Base-by-base conservation (phyloP, 1,140 invertebrate species). In the Eurytemora carolleeae region DNA sequence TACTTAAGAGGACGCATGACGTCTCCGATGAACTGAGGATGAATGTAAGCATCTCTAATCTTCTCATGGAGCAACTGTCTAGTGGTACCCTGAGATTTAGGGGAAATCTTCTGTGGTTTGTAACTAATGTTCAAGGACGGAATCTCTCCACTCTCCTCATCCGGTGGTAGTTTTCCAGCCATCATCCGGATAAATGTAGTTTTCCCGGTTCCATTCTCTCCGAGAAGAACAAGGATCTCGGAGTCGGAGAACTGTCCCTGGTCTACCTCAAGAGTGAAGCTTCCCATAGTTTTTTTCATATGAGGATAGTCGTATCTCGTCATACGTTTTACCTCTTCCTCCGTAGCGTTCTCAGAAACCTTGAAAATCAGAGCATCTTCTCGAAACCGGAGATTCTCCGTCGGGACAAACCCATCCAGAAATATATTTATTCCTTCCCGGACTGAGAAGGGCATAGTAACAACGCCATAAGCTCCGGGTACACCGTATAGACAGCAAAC, bases 401-500 rank as follows among this genome's bases (percentile, higher is more conserved):
- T 98, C 53, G 94, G 94, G 2, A 99, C 91, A 78, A 97, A 98
- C 53, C 96, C 96, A 76, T 99, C 96, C 64, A 99, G 79, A 75
- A 99, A 99, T 69, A 98, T 98, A 72, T 99, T 99, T 69, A 99
- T 99, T 69, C 88, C 94, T 87, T 99, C 95, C 67, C 95, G 79
- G 25, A 98, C 95, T 23, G 92, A 96, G 76, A 95, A 98, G 64
- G 96, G 96, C 87, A 98, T 92, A 75, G 96, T 99, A 56, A 99
- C 96, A 55, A 99, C 96, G 65, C 96, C 96, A 76, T 99, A 99
- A 62, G 89, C 92, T 68, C 95, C 94, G 67, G 96, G 93, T 56
- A 95, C 85, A 61, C 96, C 96, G 76, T 99, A 99, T 18, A 99
- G 74, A 74, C 90, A 94, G 74, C 95, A 99, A 70, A 98, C 97